phyloP scores from a whole-genome alignment of 2,113 vertebrate species.

The Phoenicopterus ruber region DNA sequence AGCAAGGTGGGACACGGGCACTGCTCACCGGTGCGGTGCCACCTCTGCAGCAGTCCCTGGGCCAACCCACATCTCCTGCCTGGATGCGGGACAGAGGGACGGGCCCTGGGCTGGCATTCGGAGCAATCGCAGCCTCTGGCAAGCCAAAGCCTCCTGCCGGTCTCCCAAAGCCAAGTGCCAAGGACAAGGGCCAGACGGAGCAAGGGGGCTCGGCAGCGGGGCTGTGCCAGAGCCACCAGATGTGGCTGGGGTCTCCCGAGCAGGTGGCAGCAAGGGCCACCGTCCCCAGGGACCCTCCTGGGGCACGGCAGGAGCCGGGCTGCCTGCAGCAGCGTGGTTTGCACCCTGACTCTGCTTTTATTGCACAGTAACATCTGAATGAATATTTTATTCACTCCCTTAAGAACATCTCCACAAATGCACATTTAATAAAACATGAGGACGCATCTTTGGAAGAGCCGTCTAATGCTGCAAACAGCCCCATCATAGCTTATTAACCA shows the following conservation, averaged over 20 bases:
- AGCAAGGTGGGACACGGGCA: neutral
- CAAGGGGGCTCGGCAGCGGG: no score
- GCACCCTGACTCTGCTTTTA: neutral
- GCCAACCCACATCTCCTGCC: neutral
- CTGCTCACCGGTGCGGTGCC: neutral
- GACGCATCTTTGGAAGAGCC: neutral
- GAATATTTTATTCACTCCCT: constrained; percentile 22
- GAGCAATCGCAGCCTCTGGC: neutral
- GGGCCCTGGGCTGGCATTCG: neutral
- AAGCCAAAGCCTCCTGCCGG: neutral
- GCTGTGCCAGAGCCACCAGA: neutral
- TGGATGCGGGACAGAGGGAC: neutral
- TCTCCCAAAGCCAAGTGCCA: neutral
- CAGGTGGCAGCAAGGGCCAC: no score
- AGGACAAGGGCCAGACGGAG: neutral
- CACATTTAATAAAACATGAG: constrained; percentile 43
- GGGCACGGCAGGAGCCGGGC: neutral
- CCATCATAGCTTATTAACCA: neutral
- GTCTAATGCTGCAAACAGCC: neutral
- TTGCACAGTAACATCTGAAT: neutral
- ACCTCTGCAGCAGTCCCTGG: neutral
- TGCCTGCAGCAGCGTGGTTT: neutral
- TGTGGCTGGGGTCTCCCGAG: neutral
- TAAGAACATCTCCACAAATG: constrained; percentile 9
- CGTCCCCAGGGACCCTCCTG: neutral